A percentile compares a stretch with the other conserved stretches of the same genome.
These are phyloP conservation scores for Xanthorhoe spadicearia DNA, from an alignment of 2,888 invertebrate species.

Conservation along the genomic window DNA sequence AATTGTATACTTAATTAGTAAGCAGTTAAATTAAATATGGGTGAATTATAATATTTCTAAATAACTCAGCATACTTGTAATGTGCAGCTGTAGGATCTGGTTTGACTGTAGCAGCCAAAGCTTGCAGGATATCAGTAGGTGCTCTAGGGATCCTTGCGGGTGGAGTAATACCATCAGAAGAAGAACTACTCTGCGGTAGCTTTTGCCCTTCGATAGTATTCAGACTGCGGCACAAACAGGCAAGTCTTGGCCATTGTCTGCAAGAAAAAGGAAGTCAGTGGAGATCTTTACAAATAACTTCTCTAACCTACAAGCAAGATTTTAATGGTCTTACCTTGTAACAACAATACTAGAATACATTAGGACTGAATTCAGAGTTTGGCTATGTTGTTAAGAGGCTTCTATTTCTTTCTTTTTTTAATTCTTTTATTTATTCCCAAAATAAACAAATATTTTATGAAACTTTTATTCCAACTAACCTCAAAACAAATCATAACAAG, in stretches of 20 bases:
- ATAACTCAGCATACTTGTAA: conserved; percentile 85
- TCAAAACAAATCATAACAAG: conserved; percentile 1
- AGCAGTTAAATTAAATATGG: no score
- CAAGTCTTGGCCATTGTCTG: conserved; percentile 71
- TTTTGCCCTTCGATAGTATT: conserved; percentile 72
- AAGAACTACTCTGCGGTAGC: conserved; percentile 61
- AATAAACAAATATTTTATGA: no score
- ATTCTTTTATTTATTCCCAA: no score
- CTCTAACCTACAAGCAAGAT: conserved; percentile 26
- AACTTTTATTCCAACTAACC: not conserved
- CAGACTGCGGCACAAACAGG: conserved; percentile 66
- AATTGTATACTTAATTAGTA: conserved; percentile 32
- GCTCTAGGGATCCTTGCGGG: conserved; percentile 90
- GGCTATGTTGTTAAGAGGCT: no score
- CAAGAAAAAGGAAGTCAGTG: conserved; percentile 14
- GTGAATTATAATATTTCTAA: not conserved
- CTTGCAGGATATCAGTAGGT: conserved; percentile 93
- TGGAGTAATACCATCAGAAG: conserved; percentile 76
- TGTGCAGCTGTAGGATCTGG: conserved; percentile 93
- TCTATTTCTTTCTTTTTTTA: no score
- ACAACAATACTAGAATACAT: conserved; percentile 66
- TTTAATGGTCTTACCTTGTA: conserved; percentile 52
- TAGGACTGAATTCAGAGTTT: conserved; percentile 1
- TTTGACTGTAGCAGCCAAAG: conserved; percentile 91
- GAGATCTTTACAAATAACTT: not conserved